Base-by-base conservation (phyloP, 2,888 invertebrate species). In the Leptinotarsa juncta region DNA sequence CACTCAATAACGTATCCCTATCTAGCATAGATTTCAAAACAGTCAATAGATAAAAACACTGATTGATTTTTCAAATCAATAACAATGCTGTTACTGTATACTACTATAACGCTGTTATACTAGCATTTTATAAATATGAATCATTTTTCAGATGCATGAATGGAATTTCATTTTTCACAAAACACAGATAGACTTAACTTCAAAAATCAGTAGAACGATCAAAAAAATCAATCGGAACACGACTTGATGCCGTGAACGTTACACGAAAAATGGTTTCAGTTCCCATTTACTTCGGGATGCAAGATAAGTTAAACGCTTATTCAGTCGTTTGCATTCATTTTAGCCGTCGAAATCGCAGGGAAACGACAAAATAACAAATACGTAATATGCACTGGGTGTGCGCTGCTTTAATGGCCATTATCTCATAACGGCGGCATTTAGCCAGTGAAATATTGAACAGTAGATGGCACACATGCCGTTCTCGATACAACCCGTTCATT, bases 401-500 rank as follows among this genome's bases (percentile, higher is more conserved):
- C 79, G 82, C 81, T 79, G 83, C 82, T 86, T 84, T 86, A 86
- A 86, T 85, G 82, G 84, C 86, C 84, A 86, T 86, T 86, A 86
- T 86, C 86, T 86, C 85, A 84, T 86, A 86, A 86, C 85, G 81
- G 83, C 81, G 83, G 83, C 83, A 84, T 86, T 86, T 86, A 83
- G 83, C 82, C 81, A 70, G 83, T 86, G 84, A 86, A 86, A 85
- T 86, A 86, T 86, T 84, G 84, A 84, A 84, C 84, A 83, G 81
- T 84, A 82, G 84, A 84, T 84, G 83, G 83, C 83, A 83, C 83
- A 84, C 83, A 84, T 83, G 83, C 83, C 82, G 81, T 79, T 82
- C 78, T 81, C 82, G 83, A 83, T 82, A 82, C 82, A 82, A 81
- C 81, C 80, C 83, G 82, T 84, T 84, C 83, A 83, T 83, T 83